These are phyloP conservation scores for Sebastolobus alascanus DNA, from an alignment of 2,797 vertebrate genomes.

Conservation along the genomic window DNA sequence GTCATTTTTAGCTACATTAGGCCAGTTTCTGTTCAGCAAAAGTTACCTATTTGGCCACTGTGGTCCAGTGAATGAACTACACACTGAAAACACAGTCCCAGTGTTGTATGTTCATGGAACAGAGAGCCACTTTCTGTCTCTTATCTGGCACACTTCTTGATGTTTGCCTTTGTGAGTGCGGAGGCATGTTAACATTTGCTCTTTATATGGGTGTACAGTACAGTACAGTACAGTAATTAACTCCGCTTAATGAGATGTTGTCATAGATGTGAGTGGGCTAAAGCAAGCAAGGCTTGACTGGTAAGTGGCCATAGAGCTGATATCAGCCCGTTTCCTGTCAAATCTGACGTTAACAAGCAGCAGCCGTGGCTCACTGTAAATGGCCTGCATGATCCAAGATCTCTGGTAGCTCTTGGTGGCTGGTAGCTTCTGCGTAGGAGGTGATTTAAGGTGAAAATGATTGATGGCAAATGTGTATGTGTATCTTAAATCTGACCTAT, in stretches of 20 bases:
- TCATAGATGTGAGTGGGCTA: constrained; percentile 15
- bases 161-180: constrained; percentile 40
- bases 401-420: neutral
- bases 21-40: too few species aligned
- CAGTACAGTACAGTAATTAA: constrained; percentile 18
- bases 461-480: neutral
- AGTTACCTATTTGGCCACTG: neutral
- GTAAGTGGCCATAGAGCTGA: neutral
- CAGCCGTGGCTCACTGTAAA: neutral
- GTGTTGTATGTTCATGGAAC: too few species aligned
- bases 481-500: constrained; percentile 13
- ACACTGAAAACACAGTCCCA: neutral
- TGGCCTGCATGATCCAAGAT: neutral
- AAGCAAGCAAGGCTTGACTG: constrained; percentile 1
- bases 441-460: neutral
- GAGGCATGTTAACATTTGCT: constrained; percentile 3
- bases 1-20: neutral
- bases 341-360: neutral
- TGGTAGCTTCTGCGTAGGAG: neutral
- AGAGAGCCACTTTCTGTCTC: neutral
- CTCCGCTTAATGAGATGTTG: constrained; percentile 25
- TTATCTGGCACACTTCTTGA: neutral
- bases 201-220: constrained; percentile 5
- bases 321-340: constrained; percentile 18
- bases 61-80: neutral